phyloP scores from a whole-genome alignment of 2,888 invertebrate species.

The Agonopterix heracliana region DNA sequence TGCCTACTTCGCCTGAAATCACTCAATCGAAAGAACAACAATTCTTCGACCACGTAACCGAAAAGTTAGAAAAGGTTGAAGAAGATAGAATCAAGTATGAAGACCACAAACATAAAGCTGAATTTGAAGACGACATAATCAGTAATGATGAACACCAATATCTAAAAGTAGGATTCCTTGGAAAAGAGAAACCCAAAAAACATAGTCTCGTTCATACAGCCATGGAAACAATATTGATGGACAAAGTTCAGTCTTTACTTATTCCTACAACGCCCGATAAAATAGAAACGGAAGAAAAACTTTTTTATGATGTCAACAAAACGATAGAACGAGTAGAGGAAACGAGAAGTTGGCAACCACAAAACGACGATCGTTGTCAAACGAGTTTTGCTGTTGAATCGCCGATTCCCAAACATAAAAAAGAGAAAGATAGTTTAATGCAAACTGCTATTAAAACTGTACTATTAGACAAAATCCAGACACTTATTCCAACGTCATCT shows the following conservation, averaged over 20 bases:
- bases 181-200: background rate
- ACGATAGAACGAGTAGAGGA: constrained; percentile 52
- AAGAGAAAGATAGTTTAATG: background rate
- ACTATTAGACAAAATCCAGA: constrained; percentile 18
- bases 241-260: constrained; percentile 65
- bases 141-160: background rate
- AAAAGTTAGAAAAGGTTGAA: constrained; percentile 53
- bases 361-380: too few relatives aligned
- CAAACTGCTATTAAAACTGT: constrained; percentile 5
- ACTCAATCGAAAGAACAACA: constrained; percentile 35
- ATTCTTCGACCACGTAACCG: constrained; percentile 60
- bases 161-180: background rate
- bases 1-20: constrained; percentile 55
- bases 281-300: constrained; percentile 30
- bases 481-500: background rate
- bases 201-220: constrained; percentile 64
- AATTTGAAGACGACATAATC: background rate
- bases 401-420: background rate
- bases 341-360: constrained; percentile 19
- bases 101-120: constrained; percentile 2
- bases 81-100: constrained; percentile 28
- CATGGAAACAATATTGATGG: constrained; percentile 74
- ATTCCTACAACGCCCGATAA: constrained; percentile 57
- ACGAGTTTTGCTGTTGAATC: constrained; percentile 9
- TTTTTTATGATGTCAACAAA: constrained; percentile 57